A percentile compares a stretch with the other conserved stretches of the same genome.
These are phyloP conservation scores for Cecropterus lyciades DNA, from an alignment of 1,140 invertebrate species.

Conservation along the genomic window DNA sequence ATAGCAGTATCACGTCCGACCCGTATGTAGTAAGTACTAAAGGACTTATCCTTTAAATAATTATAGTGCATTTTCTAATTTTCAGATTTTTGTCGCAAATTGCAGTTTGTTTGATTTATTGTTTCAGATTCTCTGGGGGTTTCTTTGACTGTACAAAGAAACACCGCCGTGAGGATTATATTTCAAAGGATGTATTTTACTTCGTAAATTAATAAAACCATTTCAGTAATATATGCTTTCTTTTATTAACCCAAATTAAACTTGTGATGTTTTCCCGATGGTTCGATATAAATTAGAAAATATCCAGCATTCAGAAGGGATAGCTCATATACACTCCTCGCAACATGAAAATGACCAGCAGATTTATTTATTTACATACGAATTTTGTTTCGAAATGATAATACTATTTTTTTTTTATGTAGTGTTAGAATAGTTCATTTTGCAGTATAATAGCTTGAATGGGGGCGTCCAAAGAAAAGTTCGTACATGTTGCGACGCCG, in stretches of 20 bases:
- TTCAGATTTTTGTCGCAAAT: conserved; percentile 7
- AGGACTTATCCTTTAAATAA: not conserved
- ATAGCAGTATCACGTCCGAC: not conserved
- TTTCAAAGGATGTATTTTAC: conserved; percentile 28
- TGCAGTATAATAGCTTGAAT: too few species aligned
- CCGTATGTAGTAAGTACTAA: not conserved
- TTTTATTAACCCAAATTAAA: conserved; percentile 21
- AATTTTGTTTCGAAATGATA: too few species aligned
- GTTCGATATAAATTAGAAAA: too few species aligned
- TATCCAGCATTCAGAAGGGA: too few species aligned
- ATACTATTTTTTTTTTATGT: too few species aligned
- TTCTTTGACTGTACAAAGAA: conserved; percentile 31
- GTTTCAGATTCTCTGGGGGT: conserved; percentile 36
- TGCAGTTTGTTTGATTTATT: conserved; percentile 32
- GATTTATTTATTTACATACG: too few species aligned
- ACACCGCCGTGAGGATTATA: conserved; percentile 26
- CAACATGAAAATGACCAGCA: too few species aligned
- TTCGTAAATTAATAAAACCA: conserved; percentile 27
- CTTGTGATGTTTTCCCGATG: too few species aligned
- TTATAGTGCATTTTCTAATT: not conserved
- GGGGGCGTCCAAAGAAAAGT: too few species aligned
- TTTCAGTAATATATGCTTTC: conserved; percentile 2
- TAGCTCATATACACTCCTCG: too few species aligned
- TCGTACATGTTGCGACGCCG: too few species aligned
- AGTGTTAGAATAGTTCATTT: too few species aligned